Evolutionary conservation across 2,888 invertebrate genomes (phyloP), one percentile per base, ranked within the genome.

Genomic region (Sclerodermus sp.): DNA sequence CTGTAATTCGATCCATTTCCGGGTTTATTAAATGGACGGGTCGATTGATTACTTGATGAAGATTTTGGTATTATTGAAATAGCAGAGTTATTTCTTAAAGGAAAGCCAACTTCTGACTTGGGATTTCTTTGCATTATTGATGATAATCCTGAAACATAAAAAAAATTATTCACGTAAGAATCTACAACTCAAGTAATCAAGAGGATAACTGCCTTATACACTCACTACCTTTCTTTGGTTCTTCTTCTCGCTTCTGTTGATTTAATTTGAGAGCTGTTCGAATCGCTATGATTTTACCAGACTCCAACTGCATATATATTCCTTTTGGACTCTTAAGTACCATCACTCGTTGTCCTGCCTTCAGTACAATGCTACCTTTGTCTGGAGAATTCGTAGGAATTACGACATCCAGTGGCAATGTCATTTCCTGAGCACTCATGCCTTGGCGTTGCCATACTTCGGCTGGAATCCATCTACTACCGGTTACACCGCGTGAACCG

Each of bases 391-490:
- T 93, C 0, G 93, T 95, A 2, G 93, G 93, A 71, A 94, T 95
- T 10, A 94, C 93, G 31, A 95, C 94, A 79, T 93, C 93, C 84
- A 91, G 82, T 2, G 95, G 95, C 56, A 96, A 81, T 6, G 93
- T 93, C 88, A 96, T 93, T 81, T 95, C 95, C 79, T 94, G 93
- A 16, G 94, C 93, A 15, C 92, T 92, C 88, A 96, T 95, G 55
- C 96, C 96, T 79, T 96, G 95, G 37, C 92, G 81, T 67, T 92
- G 90, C 92, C 92, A 92, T 48, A 92, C 91, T 79, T 92, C 92
- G 3, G 92, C 92, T 4, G 92, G 92, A 64, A 93, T 92, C 92
- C 92, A 92, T 43, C 87, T 78, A 2, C 76, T 79, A 12, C 79
- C 78, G 6, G 71, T 73, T 3, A 83, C 80, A 14, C 82, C 79